A percentile compares a stretch with the other conserved stretches of the same genome.
Conservation (phyloP, 2,797 vertebrate genomes). For the Rhincodon typus region DNA sequence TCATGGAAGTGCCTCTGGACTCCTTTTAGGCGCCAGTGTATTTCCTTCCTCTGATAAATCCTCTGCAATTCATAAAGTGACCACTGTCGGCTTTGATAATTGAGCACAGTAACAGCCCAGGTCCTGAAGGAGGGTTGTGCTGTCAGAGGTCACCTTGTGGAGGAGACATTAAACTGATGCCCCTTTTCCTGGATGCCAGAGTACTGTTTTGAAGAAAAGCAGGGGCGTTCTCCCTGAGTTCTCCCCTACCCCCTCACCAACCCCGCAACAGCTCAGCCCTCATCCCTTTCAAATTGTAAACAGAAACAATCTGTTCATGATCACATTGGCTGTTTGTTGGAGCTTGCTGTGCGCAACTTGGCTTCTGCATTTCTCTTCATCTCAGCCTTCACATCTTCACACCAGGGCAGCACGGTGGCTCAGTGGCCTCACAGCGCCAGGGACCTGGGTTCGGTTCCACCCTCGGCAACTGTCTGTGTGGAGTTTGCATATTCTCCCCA, state of each 20-base stretch:
- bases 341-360: background rate
- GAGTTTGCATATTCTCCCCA: too few relatives aligned
- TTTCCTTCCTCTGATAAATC: background rate
- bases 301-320: background rate
- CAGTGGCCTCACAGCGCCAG: too few relatives aligned
- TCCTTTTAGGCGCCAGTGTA: background rate
- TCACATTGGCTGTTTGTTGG: background rate
- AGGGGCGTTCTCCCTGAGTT: background rate
- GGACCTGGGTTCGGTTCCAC: too few relatives aligned
- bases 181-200: background rate
- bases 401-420: too few relatives aligned
- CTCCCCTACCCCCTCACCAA: background rate
- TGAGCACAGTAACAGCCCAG: background rate
- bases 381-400: too few relatives aligned
- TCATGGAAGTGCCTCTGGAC: background rate
- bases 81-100: background rate
- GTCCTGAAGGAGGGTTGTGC: background rate
- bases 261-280: background rate
- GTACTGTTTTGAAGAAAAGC: background rate
- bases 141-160: background rate
- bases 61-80: background rate
- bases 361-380: background rate
- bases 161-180: background rate
- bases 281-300: background rate
- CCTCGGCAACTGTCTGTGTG: too few relatives aligned